Base-by-base conservation (phyloP, 2,113 vertebrate genomes). In the Alethe castanea region DNA sequence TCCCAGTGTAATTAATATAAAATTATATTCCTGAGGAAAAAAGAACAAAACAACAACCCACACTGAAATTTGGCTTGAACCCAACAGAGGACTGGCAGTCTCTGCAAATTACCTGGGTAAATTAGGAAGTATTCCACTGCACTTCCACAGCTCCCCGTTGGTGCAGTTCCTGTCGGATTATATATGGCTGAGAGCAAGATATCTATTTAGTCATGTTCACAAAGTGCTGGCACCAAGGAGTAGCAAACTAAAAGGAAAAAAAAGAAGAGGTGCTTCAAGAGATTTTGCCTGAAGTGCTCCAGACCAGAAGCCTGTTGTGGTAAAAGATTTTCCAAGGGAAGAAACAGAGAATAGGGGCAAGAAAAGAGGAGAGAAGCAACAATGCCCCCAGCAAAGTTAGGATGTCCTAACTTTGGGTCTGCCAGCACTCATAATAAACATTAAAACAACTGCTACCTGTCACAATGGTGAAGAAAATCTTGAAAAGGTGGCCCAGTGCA, bases 401-500 rank as follows among this genome's bases (percentile, higher is more conserved):
- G 52, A 25, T 42, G 25, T 5, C 24, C 35, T 5, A 15, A 42
- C 24, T 19, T 33, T 31, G 20, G 5, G 1, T n/a, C 38, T 42
- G 26, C 35, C 42, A 66, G 17, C 10, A 11, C 15, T 35, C 77
- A 42, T 25, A 65, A 48, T 7, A 52, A 40, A 60, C 17, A 52
- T 78, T 15, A 40, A 59, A 78, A 24, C 11, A 14, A 13, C 19
- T 2, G 1, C 24, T 31, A 1, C 38, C 38, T 54, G 48, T 23
- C 38, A 36, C 31, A 54, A 1, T 7, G 33, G 15, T 24, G 50
- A 69, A 42, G 28, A 48, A 95, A 91, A 45, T 24, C 36, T 35
- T 22, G 62, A 50, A 87, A 85, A 53, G 0, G 0, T 13, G 31
- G 60, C 31, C 17, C 57, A 52, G 5, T 2, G 18, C 0, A 2